Base-by-base conservation (phyloP, 1,140 invertebrate genomes). In the Gonioctena quinquepunctata region DNA sequence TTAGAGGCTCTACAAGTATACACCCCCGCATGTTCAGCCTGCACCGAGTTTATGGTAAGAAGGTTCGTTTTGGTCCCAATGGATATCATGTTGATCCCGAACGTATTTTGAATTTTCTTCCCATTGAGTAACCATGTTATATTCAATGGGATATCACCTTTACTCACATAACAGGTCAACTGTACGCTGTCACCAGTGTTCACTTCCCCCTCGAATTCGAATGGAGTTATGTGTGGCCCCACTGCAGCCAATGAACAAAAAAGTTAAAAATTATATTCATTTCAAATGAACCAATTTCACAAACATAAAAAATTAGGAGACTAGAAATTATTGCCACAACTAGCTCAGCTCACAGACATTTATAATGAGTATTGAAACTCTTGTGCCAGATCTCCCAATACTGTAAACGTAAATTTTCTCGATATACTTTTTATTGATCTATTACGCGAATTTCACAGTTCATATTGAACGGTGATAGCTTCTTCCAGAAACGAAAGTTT, bases 291-390 rank as follows among this genome's bases (percentile, higher is more conserved):
- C n/a, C n/a, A n/a, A n/a, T n/a, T n/a, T n/a, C n/a, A n/a, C n/a
- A n/a, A n/a, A n/a, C n/a, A n/a, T n/a, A n/a, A n/a, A n/a, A n/a
- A n/a, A n/a, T n/a, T n/a, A n/a, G n/a, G n/a, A n/a, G n/a, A n/a
- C n/a, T n/a, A n/a, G n/a, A n/a, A n/a, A n/a, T n/a, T n/a, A n/a
- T n/a, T n/a, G n/a, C n/a, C n/a, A n/a, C n/a, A n/a, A n/a, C n/a
- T n/a, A n/a, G n/a, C n/a, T n/a, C n/a, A n/a, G n/a, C n/a, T n/a
- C n/a, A n/a, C n/a, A n/a, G n/a, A n/a, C n/a, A n/a, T n/a, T 89
- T 70, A 96, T 94, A 21, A 89, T 89, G 66, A 96, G 83, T 75
- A 93, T 85, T 68, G 88, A 90, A 67, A 89, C 89, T 76, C 89
- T 88, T 70, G 89, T 87, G 52, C 91, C 90, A 74, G 91, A 80